Base-by-base conservation (phyloP, 2,113 vertebrate genomes). In the Nymphicus hollandicus region DNA sequence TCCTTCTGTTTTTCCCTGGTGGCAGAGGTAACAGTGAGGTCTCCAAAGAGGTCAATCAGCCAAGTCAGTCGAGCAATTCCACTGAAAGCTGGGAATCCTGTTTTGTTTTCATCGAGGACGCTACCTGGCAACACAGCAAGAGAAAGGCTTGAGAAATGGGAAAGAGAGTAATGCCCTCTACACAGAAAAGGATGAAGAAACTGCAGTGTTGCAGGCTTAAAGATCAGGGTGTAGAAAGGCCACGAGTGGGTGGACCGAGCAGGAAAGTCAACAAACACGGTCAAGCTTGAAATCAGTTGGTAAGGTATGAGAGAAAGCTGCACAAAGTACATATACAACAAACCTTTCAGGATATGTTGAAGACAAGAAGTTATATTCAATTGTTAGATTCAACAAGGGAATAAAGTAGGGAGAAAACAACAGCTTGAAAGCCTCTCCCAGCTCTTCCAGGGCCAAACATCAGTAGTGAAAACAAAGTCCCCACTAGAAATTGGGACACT, bases 1-100 rank as follows among this genome's bases (percentile, higher is more conserved):
- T 98, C 97, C 61, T 97, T 92, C 41, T 97, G 96, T 37, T 98
- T 97, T 93, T 98, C 98, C 84, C 98, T 82, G 28, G 96, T 97
- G 29, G 99, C 99, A 33, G 97, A 98, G 10, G 97, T 97, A 10
- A 99, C 98, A 44, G 98, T 98, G 84, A 99, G 98, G 86, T 99
- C 98, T 41, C 99, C 99, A 3, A 99, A 99, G 82, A 99, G 97
- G 64, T 99, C 98, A 43, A 99, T 98, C 90, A 99, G 95, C 99
- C 99, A 99, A 5, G 98, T 99, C 69, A 99, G 97, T 19, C 99
- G 98, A 43, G 99, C 97, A 35, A 99, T 98, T 44, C 99, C 99
- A 15, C 98, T 99, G 96, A 99, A 99, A 2, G 99, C 93, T 8
- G 95, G 98, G 91, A 99, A 99, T 52, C 99, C 99, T 61, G 98